phyloP scores from a whole-genome alignment of 2,797 vertebrate genomes.

The Holocentrus rufus region DNA sequence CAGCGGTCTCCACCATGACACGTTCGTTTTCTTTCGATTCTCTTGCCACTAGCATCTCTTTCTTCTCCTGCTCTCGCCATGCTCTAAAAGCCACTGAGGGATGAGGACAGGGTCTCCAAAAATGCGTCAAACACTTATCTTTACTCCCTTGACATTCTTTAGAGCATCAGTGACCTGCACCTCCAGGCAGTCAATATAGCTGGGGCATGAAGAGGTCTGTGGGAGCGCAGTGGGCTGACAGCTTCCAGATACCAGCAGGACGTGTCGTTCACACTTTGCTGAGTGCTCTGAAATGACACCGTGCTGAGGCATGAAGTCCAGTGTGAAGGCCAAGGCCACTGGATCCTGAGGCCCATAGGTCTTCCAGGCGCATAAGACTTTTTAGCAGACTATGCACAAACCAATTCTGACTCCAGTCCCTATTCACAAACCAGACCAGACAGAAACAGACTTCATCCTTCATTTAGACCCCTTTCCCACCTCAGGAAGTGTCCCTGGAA shows the following conservation, averaged over 20 bases:
- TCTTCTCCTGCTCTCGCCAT: neutral
- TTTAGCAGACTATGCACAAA: neutral
- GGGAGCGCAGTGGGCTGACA: constrained; percentile 24
- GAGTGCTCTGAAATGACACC: constrained; percentile 29
- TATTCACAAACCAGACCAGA: neutral
- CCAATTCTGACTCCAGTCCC: neutral
- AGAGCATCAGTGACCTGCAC: constrained; percentile 34
- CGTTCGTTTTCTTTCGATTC: neutral
- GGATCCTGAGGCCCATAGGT: neutral
- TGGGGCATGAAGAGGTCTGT: constrained; percentile 40
- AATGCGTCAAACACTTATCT: constrained; percentile 20
- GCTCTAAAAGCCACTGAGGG: neutral
- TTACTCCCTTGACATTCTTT: constrained; percentile 30
- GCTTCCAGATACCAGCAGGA: constrained; percentile 20
- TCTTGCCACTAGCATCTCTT: neutral
- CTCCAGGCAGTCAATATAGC: constrained; percentile 35
- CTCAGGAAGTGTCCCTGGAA: too few species aligned
- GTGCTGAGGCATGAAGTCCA: constrained; percentile 18
- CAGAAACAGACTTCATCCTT: constrained; percentile 1
- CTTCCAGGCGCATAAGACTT: constrained; percentile 1
- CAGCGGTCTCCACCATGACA: neutral
- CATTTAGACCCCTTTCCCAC: too few species aligned
- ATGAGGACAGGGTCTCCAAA: constrained; percentile 21
- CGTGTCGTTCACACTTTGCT: constrained; percentile 35
- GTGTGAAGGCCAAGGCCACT: constrained; percentile 42